A percentile compares a stretch with the other conserved stretches of the same genome.
These are phyloP conservation scores for Heliocidaris erythrogramma DNA, from an alignment of 35 echinoderm and acorn worm genomes.

Conservation along the genomic window DNA sequence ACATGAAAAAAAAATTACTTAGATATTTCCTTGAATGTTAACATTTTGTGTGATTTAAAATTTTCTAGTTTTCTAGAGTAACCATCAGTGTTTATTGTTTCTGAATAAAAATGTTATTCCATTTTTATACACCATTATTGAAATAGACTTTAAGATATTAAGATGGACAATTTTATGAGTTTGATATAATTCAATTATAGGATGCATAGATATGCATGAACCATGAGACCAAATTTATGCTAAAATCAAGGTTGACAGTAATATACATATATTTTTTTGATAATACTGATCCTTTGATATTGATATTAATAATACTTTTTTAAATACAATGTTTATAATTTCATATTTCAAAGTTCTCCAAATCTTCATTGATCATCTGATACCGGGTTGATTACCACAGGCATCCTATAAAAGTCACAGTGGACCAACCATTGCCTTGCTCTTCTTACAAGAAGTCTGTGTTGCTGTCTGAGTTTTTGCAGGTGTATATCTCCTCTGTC, in stretches of 20 bases:
- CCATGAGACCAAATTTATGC: neutral
- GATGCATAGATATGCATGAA: neutral
- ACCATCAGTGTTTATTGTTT: neutral
- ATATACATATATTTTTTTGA: neutral
- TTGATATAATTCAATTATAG: neutral
- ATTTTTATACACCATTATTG: too few species aligned
- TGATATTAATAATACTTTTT: neutral
- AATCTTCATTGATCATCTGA: neutral
- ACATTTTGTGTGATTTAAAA: neutral
- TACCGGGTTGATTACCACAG: neutral
- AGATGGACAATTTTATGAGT: neutral
- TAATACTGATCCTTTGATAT: neutral
- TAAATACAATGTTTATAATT: neutral
- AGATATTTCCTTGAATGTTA: neutral
- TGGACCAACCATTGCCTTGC: neutral
- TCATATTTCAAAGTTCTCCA: neutral
- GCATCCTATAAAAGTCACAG: neutral
- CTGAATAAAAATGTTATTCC: constrained; percentile 4
- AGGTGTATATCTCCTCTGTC: neutral
- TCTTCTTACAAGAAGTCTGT: neutral
- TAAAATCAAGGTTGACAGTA: neutral
- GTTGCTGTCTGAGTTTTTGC: neutral
- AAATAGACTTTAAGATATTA: neutral
- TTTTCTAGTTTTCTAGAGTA: neutral
- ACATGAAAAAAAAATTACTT: neutral